Evolutionary conservation across 2,113 vertebrate genomes (phyloP), one percentile per base, ranked within the genome.

Genomic region (Takifugu flavidus): DNA sequence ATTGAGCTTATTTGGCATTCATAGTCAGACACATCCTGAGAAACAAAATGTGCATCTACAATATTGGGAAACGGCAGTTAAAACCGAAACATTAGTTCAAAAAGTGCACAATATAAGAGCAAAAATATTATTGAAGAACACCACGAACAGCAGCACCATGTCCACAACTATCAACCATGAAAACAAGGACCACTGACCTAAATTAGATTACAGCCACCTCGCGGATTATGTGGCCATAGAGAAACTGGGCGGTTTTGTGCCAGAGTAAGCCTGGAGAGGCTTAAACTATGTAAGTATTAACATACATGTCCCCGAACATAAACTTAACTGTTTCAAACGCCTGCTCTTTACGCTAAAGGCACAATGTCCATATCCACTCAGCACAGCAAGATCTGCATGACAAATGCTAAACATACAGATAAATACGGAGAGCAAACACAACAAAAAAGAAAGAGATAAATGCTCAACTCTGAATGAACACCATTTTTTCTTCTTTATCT

Each of bases 111-210:
- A 43, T 13, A 56, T 2, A 43, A 52, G 25, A 49, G 2, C 12
- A 20, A 50, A 47, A 25, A 50, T 11, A 12, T 15, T 13, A 28
- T 52, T 47, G 26, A 56, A 59, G 20, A 20, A 58, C 28, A 14
- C 58, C 58, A 5, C 6, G 2, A 53, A 45, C 11, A 47, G 8
- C 27, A 46, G 27, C 44, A 57, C 59, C 43, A 50, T 3, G 29
- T 25, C 49, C 31, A 54, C 6, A 39, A 49, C 47, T 53, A 52
- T 55, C 31, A 53, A 46, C 52, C 20, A 39, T 29, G 70, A 56
- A 78, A 59, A 80, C 70, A 73, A 60, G 67, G 69, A 67, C 49
- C 60, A 69, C 20, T 70, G 60, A 74, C 67, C 70, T 46, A 70
- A 75, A 77, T 78, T 25, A 70, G 49, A 57, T 74, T 62, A 49